Conservation (phyloP, 1,140 invertebrate genomes). For the Ctenoplectra terminalis region DNA sequence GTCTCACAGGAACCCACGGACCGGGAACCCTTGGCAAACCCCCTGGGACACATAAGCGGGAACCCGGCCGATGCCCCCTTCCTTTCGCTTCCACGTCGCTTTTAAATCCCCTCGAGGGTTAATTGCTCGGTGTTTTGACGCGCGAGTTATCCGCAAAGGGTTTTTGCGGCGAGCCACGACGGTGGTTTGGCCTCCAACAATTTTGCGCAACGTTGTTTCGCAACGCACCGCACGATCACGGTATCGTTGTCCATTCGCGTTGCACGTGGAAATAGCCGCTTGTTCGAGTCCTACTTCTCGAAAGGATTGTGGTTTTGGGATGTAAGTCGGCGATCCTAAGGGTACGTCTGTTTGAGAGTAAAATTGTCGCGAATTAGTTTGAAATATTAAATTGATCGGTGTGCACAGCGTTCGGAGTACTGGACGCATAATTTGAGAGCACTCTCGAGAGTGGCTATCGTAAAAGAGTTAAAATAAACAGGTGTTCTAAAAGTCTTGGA, state of each 20-base stretch:
- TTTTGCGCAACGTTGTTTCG: constrained; percentile 53
- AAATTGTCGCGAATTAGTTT: no score
- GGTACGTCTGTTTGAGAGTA: no score
- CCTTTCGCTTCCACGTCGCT: constrained; percentile 13
- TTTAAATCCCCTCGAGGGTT: constrained; percentile 81
- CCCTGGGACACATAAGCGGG: constrained; percentile 67
- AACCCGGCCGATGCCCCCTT: constrained; percentile 15
- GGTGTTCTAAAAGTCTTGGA: no score
- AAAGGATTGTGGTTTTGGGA: not conserved
- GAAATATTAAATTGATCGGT: no score
- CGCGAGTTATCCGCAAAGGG: constrained; percentile 73
- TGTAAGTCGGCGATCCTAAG: no score
- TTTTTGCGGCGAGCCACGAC: constrained; percentile 58
- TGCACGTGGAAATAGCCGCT: not conserved
- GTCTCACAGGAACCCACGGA: constrained; percentile 68
- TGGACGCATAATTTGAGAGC: no score
- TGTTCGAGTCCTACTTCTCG: constrained; percentile 3
- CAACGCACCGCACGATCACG: constrained; percentile 22
- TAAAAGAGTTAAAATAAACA: no score
- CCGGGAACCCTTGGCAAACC: constrained; percentile 43
- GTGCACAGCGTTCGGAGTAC: no score
- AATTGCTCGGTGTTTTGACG: constrained; percentile 82
- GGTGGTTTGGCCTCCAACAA: constrained; percentile 46
- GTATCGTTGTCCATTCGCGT: constrained; percentile 8
- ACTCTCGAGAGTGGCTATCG: no score